These are phyloP conservation scores for Alectoris magna DNA, from an alignment of 2,797 vertebrate genomes.

Conservation along the genomic window DNA sequence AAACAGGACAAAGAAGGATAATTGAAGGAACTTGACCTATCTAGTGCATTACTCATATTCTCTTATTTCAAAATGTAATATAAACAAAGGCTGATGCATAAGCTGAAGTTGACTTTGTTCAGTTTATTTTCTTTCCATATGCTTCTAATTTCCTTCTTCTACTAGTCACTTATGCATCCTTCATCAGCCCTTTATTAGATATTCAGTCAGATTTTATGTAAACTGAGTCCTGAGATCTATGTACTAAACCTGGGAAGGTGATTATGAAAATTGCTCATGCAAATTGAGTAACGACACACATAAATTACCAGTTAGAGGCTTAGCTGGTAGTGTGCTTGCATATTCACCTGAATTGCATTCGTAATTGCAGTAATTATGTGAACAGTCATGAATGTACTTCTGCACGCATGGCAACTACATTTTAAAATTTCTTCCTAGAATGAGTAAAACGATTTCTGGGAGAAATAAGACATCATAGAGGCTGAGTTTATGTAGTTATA, in stretches of 20 bases:
- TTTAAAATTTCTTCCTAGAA: neutral
- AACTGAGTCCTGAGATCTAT: conserved; percentile 25
- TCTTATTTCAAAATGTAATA: conserved; percentile 7
- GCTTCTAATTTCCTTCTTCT: conserved; percentile 28
- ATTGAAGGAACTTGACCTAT: conserved; percentile 15
- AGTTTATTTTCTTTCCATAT: neutral
- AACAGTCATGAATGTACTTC: conserved; percentile 25
- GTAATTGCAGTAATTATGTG: conserved; percentile 61
- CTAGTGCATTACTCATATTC: neutral
- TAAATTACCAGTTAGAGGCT: conserved; percentile 56
- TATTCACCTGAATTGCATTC: conserved; percentile 50
- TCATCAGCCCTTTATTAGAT: conserved; percentile 44
- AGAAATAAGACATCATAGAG: neutral
- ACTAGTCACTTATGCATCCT: neutral
- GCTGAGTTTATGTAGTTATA: neutral
- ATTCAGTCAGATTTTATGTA: conserved; percentile 24
- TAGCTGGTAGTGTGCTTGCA: conserved; percentile 46
- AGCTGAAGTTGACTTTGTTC: neutral
- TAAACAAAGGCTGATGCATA: conserved; percentile 9
- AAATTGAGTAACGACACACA: conserved; percentile 58
- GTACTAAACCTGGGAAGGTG: conserved; percentile 39
- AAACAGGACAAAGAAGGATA: conserved; percentile 9
- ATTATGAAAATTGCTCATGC: conserved; percentile 59
- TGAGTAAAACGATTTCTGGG: neutral
- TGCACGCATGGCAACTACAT: neutral